Evolutionary conservation across 2,113 vertebrate genomes (phyloP).

Genomic region (Paraplagusia blochii): DNA sequence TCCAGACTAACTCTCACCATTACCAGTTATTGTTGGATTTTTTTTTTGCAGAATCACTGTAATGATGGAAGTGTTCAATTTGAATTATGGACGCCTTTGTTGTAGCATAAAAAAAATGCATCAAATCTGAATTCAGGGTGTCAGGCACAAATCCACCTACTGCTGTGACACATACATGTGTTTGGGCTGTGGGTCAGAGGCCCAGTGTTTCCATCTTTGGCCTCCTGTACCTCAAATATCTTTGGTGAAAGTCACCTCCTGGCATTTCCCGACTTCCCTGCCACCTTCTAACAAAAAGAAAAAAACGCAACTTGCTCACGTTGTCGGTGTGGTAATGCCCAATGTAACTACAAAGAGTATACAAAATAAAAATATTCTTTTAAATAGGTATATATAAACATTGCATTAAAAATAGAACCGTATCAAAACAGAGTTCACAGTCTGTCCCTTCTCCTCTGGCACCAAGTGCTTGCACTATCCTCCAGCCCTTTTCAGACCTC

Average conservation of each 20-base stretch:
- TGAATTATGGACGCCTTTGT: too few species aligned
- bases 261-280: slow-evolving; percentile 53
- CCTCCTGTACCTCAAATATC: slow-evolving; percentile 66
- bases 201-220: slow-evolving; percentile 39
- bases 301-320: slow-evolving; percentile 60
- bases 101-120: slow-evolving; percentile 3
- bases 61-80: not conserved
- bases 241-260: slow-evolving; percentile 71
- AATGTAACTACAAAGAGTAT: slow-evolving; percentile 83
- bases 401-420: slow-evolving; percentile 98
- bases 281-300: slow-evolving; percentile 55
- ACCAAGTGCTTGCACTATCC: not conserved
- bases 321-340: slow-evolving; percentile 69
- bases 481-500: slow-evolving; percentile 9
- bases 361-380: slow-evolving; percentile 99
- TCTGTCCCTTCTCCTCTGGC: slow-evolving; percentile 56
- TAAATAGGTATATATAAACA: slow-evolving; percentile 99
- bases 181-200: slow-evolving; percentile 21
- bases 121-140: slow-evolving; percentile 21
- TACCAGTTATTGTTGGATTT: too few species aligned
- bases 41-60: slow-evolving; percentile 8
- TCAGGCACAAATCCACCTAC: slow-evolving; percentile 18
- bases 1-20: too few species aligned
- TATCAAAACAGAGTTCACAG: slow-evolving; percentile 92
- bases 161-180: slow-evolving; percentile 20